Conservation (phyloP, 2,797 vertebrate genomes). For the Myripristis jacobus region DNA sequence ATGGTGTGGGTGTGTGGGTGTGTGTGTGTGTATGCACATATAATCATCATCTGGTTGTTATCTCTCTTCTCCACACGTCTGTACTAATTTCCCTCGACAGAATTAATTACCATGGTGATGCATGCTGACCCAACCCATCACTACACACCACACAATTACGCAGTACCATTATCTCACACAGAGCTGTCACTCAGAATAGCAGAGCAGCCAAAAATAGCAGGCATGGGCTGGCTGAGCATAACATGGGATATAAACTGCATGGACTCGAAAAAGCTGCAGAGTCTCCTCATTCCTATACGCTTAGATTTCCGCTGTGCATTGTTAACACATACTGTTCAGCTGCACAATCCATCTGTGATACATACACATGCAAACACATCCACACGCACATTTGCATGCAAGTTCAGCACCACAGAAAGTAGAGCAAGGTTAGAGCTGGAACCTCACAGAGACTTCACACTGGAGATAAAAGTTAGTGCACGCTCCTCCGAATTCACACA, state of each 20-base stretch:
- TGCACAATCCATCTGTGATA: neutral
- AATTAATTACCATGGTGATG: conserved; percentile 60
- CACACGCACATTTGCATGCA: neutral
- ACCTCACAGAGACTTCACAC: conserved; percentile 26
- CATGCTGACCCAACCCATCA: conserved; percentile 16
- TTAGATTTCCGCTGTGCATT: neutral
- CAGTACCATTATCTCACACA: conserved; percentile 54
- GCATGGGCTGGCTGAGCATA: conserved; percentile 25
- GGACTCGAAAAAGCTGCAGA: conserved; percentile 33
- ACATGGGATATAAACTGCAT: conserved; percentile 28
- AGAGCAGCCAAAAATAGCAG: conserved; percentile 56
- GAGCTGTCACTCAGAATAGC: conserved; percentile 59
- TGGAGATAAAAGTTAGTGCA: conserved; percentile 19
- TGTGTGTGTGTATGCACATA: conserved; percentile 19
- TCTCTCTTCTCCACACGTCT: conserved; percentile 64
- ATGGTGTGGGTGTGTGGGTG: conserved; percentile 16
- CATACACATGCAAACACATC: neutral
- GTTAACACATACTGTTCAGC: neutral
- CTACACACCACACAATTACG: conserved; percentile 37
- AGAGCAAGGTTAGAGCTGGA: conserved; percentile 7
- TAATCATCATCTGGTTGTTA: conserved; percentile 43
- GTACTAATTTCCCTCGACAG: conserved; percentile 63
- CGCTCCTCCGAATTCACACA: too few relatives aligned
- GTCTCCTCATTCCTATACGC: conserved; percentile 36
- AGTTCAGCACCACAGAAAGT: conserved; percentile 8